Evolutionary conservation across 2,797 vertebrate species (phyloP).

Genomic region (Adelosebastes latens): DNA sequence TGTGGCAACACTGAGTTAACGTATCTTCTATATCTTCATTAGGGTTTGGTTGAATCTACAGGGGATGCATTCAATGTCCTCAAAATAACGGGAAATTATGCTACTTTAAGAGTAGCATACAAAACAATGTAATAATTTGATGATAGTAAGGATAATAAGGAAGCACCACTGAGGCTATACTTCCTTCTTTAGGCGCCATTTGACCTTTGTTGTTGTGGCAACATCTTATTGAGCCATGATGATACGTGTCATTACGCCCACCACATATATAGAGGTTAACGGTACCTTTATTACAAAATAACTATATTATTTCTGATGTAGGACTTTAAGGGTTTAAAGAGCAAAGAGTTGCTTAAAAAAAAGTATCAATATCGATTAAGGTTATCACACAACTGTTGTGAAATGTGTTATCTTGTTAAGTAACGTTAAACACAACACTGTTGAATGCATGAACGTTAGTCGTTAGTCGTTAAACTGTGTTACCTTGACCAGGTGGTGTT

Average conservation of each 20-base stretch:
- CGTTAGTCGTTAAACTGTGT: not conserved
- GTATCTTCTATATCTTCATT: too few species aligned
- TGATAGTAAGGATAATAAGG: not conserved
- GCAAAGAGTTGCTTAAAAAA: not conserved
- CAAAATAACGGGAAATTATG: not conserved
- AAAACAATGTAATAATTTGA: not conserved
- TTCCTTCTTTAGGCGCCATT: not conserved
- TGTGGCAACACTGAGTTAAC: too few species aligned
- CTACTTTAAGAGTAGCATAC: not conserved
- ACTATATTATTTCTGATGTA: not conserved
- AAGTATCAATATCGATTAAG: not conserved
- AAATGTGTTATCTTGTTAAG: not conserved
- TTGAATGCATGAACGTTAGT: not conserved
- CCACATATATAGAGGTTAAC: not conserved
- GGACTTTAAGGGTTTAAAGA: not conserved
- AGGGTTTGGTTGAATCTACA: not conserved
- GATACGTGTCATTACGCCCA: conserved; percentile 42
- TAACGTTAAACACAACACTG: not conserved
- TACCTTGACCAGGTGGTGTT: conserved; percentile 88
- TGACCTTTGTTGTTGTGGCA: not conserved
- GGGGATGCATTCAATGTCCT: not conserved
- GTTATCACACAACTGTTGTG: not conserved
- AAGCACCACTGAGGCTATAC: not conserved
- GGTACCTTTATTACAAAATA: not conserved
- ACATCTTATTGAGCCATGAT: not conserved